Evolutionary conservation across 2,888 invertebrate genomes (phyloP).

Genomic region (Strigamia transsilvanica): DNA sequence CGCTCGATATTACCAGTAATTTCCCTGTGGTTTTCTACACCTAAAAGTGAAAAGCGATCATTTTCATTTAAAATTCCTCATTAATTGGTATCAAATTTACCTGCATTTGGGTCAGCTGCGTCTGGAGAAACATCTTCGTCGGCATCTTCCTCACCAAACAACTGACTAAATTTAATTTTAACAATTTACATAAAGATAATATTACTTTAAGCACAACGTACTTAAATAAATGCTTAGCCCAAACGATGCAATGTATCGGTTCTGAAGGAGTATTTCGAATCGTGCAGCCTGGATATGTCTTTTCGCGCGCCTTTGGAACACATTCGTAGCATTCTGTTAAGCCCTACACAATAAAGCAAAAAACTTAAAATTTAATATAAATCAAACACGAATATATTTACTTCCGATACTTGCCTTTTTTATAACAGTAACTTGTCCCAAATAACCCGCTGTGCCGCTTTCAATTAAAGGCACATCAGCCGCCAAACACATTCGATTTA

Average conservation of each 20-base stretch:
- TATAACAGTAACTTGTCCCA: conserved; percentile 78
- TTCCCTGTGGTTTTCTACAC: conserved; percentile 65
- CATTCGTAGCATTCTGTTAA: conserved; percentile 97
- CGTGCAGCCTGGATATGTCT: conserved; percentile 96
- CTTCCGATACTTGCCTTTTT: conserved; percentile 62
- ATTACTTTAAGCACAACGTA: conserved; percentile 66
- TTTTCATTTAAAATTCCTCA: too few species aligned
- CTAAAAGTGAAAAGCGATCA: too few species aligned
- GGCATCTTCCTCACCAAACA: conserved; percentile 96
- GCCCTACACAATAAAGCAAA: conserved; percentile 67
- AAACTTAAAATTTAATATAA: not conserved
- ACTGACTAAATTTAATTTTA: conserved; percentile 72
- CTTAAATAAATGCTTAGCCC: conserved; percentile 99
- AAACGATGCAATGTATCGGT: conserved; percentile 98
- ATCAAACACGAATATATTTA: not conserved
- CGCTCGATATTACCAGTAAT: conserved; percentile 68
- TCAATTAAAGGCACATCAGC: conserved; percentile 94
- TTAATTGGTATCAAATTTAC: conserved; percentile 62
- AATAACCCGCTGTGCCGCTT: conserved; percentile 96
- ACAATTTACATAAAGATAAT: not conserved
- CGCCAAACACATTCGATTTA: conserved; percentile 97
- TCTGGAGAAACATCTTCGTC: conserved; percentile 99
- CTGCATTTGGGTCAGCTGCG: conserved; percentile 91
- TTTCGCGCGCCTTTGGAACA: conserved; percentile 86
- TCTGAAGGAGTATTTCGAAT: conserved; percentile 99